phyloP scores from a whole-genome alignment of 2,113 vertebrate genomes.

The Osmerus mordax region DNA sequence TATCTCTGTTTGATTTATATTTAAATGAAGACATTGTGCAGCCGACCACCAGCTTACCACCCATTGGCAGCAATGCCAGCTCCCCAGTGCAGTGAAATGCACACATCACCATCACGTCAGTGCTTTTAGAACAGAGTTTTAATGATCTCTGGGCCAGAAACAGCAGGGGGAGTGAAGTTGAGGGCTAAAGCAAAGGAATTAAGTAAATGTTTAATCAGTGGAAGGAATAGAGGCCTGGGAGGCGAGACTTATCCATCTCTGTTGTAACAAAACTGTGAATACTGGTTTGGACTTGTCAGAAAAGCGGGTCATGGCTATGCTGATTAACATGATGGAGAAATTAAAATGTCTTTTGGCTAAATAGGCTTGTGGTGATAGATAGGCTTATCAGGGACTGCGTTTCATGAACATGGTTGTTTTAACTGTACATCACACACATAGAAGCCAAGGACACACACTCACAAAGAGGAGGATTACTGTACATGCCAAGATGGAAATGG shows the following conservation, averaged over 20 bases:
- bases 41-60: background rate
- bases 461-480: no score
- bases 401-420: no score
- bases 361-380: no score
- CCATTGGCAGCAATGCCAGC: background rate
- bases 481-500: no score
- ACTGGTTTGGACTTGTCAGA: background rate
- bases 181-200: slow-evolving; percentile 11
- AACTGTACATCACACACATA: no score
- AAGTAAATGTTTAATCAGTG: slow-evolving; percentile 35
- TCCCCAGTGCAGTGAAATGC: background rate
- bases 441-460: no score
- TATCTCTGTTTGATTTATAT: background rate
- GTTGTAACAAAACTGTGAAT: slow-evolving; percentile 14
- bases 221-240: slow-evolving; percentile 14
- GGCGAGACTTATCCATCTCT: slow-evolving; percentile 8
- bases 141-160: slow-evolving; percentile 49
- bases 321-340: background rate
- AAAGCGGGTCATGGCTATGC: slow-evolving; percentile 15
- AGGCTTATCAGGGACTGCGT: no score
- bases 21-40: background rate
- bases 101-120: background rate
- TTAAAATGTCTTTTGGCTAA: no score
- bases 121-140: slow-evolving; percentile 35
- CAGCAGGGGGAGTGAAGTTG: slow-evolving; percentile 39